Percentiles rank a stretch among this genome's conserved stretches.
Evolutionary conservation across 2,797 vertebrate species (phyloP).

Genomic region (Tinamus major): DNA sequence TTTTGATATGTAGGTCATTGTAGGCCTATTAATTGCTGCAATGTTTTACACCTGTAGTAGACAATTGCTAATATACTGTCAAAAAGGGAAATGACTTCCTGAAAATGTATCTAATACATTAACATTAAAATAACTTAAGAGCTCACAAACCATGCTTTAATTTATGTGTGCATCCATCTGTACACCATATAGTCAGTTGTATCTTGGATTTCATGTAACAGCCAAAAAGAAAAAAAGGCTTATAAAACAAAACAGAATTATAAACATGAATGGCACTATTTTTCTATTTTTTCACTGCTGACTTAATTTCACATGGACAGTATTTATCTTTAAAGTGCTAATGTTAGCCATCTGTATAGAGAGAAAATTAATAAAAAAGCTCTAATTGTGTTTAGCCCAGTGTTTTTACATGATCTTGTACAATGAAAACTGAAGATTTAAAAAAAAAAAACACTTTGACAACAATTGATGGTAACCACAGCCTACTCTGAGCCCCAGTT

Average conservation of each 20-base stretch:
- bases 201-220: not conserved
- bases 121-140: not conserved
- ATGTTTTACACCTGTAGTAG: not conserved
- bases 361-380: not conserved
- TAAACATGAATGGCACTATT: not conserved
- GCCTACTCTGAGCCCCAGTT: not conserved
- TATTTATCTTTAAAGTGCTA: slow-evolving; percentile 53
- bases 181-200: not conserved
- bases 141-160: not conserved
- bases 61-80: not conserved
- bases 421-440: not conserved
- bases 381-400: not conserved
- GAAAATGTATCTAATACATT: not conserved
- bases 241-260: not conserved
- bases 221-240: not conserved
- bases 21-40: not conserved
- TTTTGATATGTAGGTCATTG: not conserved
- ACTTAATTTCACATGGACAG: not conserved
- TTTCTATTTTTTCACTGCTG: not conserved
- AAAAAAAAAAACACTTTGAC: not conserved
- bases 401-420: not conserved
- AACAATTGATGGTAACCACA: not conserved
- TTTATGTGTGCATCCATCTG: not conserved
- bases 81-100: not conserved
- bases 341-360: not conserved